Evolutionary conservation across 2,888 invertebrate species (phyloP).

Genomic region (Cristatella mucedo): DNA sequence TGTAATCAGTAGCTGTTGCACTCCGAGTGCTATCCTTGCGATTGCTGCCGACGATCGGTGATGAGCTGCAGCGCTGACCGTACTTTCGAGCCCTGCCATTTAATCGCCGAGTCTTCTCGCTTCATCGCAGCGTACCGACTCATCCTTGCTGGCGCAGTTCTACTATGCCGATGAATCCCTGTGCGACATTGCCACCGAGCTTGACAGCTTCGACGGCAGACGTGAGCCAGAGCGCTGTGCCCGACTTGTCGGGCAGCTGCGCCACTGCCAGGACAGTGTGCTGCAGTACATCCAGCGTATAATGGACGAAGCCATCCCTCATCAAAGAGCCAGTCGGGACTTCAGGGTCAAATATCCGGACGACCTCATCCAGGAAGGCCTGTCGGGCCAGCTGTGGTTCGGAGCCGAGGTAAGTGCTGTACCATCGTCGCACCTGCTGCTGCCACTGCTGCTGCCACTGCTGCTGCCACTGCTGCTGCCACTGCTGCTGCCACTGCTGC

Average conservation of each 20-base stretch:
- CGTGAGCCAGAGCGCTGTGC: constrained; percentile 94
- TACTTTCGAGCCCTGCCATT: background rate
- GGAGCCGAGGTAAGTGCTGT: constrained; percentile 68
- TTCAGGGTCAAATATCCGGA: constrained; percentile 97
- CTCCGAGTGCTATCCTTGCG: too few species aligned
- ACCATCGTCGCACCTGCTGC: background rate
- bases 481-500: too few species aligned
- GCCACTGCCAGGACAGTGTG: constrained; percentile 61
- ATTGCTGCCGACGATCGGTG: too few species aligned
- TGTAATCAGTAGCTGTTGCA: too few species aligned
- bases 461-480: too few species aligned
- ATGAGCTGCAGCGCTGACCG: too few species aligned
- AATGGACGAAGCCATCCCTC: constrained; percentile 75
- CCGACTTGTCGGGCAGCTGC: constrained; percentile 75
- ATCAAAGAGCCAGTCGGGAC: constrained; percentile 73
- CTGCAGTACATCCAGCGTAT: constrained; percentile 80
- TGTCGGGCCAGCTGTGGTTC: constrained; percentile 97
- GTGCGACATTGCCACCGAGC: constrained; percentile 79
- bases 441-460: too few species aligned
- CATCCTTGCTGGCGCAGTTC: constrained; percentile 80
- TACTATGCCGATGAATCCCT: constrained; percentile 94
- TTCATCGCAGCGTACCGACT: constrained; percentile 46
- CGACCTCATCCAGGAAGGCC: constrained; percentile 90
- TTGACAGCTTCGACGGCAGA: constrained; percentile 97
- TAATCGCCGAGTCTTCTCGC: background rate